Percentiles rank a stretch among this genome's conserved stretches.
Evolutionary conservation across 2,113 vertebrate species (phyloP).

Genomic region (Charadrius vociferus): DNA sequence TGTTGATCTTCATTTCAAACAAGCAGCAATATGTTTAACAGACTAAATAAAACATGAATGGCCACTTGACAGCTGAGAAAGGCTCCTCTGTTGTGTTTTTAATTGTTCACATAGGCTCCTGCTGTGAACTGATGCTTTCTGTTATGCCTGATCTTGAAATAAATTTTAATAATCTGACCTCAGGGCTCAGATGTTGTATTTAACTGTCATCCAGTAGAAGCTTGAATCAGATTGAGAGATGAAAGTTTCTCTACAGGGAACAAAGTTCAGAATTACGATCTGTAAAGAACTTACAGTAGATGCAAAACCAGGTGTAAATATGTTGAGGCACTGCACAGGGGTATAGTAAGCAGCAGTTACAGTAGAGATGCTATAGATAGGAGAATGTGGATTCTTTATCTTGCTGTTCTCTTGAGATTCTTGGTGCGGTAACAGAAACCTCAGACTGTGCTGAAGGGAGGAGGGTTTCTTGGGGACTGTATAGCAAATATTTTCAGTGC

Average conservation of each 20-base stretch:
- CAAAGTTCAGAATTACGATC: not conserved
- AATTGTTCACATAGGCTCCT: not conserved
- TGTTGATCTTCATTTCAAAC: not conserved
- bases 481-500: not conserved
- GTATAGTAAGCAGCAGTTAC: not conserved
- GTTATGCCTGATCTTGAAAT: not conserved
- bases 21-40: not conserved
- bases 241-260: not conserved
- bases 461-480: not conserved
- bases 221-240: not conserved
- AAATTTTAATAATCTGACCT: not conserved
- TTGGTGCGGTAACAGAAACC: not conserved
- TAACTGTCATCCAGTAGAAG: not conserved
- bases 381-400: not conserved
- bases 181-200: not conserved
- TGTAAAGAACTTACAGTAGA: not conserved
- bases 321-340: rapidly evolving
- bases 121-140: not conserved
- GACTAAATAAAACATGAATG: not conserved
- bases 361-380: not conserved
- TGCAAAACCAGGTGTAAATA: not conserved
- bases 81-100: not conserved
- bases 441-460: not conserved
- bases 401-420: not conserved
- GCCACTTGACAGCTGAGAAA: not conserved